Evolutionary conservation across 64 coral and sea anemone genomes (phyloP).

Genomic region (Astreopora myriophthalma): DNA sequence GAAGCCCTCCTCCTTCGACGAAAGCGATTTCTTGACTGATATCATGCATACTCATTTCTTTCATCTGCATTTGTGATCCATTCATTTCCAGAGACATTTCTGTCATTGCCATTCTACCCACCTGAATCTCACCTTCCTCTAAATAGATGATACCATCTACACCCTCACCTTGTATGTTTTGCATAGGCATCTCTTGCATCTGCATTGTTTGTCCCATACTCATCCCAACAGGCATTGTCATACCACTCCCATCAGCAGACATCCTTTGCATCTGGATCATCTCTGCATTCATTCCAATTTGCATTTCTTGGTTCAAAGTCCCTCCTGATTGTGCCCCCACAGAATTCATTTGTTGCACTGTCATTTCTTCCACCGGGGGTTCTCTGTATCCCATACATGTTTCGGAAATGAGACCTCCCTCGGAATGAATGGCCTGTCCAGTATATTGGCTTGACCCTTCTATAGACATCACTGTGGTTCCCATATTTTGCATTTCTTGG

Average conservation of each 20-base stretch:
- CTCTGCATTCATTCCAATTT: not conserved
- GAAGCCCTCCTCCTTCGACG: not conserved
- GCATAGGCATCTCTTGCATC: not conserved
- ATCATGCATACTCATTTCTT: not conserved
- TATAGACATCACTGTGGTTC: not conserved
- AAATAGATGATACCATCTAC: not conserved
- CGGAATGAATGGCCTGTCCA: not conserved
- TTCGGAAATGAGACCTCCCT: not conserved
- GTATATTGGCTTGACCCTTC: not conserved
- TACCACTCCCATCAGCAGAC: not conserved
- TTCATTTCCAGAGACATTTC: conserved; percentile 10
- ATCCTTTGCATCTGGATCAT: not conserved
- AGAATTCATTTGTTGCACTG: not conserved
- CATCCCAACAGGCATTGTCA: not conserved
- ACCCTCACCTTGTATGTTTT: not conserved
- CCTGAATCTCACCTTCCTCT: not conserved
- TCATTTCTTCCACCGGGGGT: not conserved
- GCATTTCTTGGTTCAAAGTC: conserved; percentile 16
- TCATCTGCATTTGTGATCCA: not conserved
- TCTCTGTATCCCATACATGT: not conserved
- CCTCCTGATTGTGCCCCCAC: not conserved
- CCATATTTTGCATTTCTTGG: not conserved
- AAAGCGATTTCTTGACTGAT: too few species aligned
- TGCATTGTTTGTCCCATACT: not conserved
- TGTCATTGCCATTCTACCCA: not conserved